Evolutionary conservation across 2,797 vertebrate species (phyloP).

Genomic region (Nasua narica): DNA sequence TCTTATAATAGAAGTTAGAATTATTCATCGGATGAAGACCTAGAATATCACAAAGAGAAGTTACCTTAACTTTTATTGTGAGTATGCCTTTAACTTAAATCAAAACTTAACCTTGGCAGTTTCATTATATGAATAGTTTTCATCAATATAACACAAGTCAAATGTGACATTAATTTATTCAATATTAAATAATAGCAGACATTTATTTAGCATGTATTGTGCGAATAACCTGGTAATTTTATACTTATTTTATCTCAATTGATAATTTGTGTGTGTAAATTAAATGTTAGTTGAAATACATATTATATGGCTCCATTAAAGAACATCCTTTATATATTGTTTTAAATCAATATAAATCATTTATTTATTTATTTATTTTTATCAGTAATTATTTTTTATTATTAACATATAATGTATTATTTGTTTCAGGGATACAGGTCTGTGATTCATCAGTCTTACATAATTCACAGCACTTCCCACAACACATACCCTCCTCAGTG

Average conservation of each 20-base stretch:
- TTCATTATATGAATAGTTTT: not conserved
- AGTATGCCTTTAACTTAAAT: slow-evolving; percentile 60
- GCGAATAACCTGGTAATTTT: not conserved
- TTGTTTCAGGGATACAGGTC: too few relatives aligned
- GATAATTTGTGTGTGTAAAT: not conserved
- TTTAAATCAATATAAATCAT: too few relatives aligned
- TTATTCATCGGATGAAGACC: slow-evolving; percentile 91
- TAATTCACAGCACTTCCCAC: too few relatives aligned
- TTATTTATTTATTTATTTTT: too few relatives aligned
- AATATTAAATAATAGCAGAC: not conserved
- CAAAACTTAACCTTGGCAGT: not conserved
- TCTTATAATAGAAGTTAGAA: slow-evolving; percentile 88
- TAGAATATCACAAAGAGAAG: slow-evolving; percentile 84
- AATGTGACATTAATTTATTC: not conserved
- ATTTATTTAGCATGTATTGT: not conserved
- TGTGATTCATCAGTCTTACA: too few relatives aligned
- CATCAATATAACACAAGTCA: not conserved
- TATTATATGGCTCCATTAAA: not conserved
- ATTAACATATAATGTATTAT: too few relatives aligned
- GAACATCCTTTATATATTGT: not conserved
- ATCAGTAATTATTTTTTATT: too few relatives aligned
- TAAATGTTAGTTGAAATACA: not conserved
- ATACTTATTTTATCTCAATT: not conserved
- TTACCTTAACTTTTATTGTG: slow-evolving; percentile 88
- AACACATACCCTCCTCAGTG: too few relatives aligned